These are phyloP conservation scores for Oasisia sp. DNA, from an alignment of 2,888 invertebrate species.

Conservation along the genomic window DNA sequence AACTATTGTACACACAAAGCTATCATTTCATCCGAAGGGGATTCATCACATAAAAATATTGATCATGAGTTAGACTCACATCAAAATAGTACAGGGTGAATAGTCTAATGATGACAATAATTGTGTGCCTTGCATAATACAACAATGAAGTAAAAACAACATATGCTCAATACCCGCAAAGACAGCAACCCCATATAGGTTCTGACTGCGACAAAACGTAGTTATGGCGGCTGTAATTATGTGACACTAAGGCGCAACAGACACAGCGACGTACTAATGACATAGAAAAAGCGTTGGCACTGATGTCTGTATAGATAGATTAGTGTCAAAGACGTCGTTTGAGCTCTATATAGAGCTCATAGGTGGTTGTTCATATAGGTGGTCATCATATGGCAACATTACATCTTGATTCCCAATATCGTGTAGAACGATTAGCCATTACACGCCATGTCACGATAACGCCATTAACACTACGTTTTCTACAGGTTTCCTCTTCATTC, in stretches of 20 bases:
- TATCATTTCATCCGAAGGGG: background rate
- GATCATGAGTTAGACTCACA: background rate
- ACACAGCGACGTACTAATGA: background rate
- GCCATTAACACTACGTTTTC: background rate
- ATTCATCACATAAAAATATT: background rate
- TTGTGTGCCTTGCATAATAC: background rate
- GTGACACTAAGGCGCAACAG: background rate
- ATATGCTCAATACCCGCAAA: background rate
- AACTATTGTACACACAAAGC: background rate
- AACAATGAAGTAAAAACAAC: background rate
- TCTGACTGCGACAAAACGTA: background rate
- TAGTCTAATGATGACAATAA: background rate
- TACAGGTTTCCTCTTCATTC: background rate
- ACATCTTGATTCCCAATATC: background rate
- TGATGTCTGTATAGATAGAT: too few species aligned
- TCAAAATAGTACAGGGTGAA: background rate
- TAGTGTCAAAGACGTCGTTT: too few species aligned
- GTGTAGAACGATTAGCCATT: background rate
- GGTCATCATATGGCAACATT: background rate
- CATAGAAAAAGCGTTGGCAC: background rate
- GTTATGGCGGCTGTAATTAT: background rate
- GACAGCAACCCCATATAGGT: background rate
- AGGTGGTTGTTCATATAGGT: too few species aligned
- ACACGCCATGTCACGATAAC: background rate
- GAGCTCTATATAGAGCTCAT: too few species aligned